phyloP scores from a whole-genome alignment of 2,113 vertebrate species.

The Emydura subglobosa region DNA sequence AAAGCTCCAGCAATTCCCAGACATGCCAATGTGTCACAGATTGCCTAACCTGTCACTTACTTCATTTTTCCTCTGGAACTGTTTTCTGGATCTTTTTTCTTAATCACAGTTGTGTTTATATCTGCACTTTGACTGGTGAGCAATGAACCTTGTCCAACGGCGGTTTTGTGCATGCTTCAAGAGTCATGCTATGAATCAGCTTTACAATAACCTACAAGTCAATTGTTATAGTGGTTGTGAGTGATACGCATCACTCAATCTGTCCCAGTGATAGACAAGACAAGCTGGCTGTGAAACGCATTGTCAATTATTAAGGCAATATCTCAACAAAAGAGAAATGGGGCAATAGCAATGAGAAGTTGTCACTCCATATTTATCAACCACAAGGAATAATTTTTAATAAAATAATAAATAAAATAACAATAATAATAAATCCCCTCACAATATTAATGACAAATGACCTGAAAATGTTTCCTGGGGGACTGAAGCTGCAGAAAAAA shows the following conservation, averaged over 20 bases:
- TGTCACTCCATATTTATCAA: conserved; percentile 51
- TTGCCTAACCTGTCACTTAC: background rate
- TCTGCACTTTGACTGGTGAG: rapidly evolving
- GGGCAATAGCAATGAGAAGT: background rate
- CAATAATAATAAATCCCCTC: background rate
- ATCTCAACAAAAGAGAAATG: background rate
- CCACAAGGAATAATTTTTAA: conserved; percentile 29
- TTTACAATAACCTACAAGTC: conserved; percentile 23
- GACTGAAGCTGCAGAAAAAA: conserved; percentile 53
- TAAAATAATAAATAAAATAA: conserved; percentile 8
- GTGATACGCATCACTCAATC: conserved; percentile 38
- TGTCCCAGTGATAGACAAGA: background rate
- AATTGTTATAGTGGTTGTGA: background rate
- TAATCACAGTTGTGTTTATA: background rate
- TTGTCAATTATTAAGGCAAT: background rate
- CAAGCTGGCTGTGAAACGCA: background rate
- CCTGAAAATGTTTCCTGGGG: conserved; percentile 59
- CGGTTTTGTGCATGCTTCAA: background rate
- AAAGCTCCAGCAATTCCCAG: background rate
- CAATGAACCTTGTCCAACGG: background rate
- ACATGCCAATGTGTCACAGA: background rate
- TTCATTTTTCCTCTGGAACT: background rate
- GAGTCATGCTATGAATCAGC: background rate
- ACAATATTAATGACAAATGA: conserved; percentile 19
- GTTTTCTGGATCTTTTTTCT: background rate